A percentile compares a stretch with the other conserved stretches of the same genome.
Conservation (phyloP, 2,113 vertebrate species). For the Scartelaos histophorus region DNA sequence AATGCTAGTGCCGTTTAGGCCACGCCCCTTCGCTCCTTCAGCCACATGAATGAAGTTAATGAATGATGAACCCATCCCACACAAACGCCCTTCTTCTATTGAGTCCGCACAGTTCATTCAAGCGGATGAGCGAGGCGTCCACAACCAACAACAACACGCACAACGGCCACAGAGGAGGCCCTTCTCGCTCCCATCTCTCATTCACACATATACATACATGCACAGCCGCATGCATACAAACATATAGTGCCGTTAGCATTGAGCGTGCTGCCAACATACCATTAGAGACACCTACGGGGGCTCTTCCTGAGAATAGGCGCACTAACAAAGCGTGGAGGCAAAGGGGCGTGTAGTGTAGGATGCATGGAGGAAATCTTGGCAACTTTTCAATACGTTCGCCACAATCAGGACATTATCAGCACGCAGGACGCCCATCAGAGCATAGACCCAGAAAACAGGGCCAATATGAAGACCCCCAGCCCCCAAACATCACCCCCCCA, state of each 20-base stretch:
- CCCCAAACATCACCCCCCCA: conserved; percentile 24
- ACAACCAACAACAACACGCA: conserved; percentile 73
- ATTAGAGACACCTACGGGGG: conserved; percentile 68
- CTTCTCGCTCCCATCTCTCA: conserved; percentile 58
- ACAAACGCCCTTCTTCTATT: conserved; percentile 70
- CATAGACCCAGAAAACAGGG: conserved; percentile 59
- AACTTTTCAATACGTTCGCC: conserved; percentile 61
- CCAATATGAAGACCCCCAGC: conserved; percentile 51
- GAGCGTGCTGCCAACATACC: conserved; percentile 63
- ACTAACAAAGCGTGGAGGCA: conserved; percentile 64
- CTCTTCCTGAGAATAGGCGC: conserved; percentile 73
- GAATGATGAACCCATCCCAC: conserved; percentile 73
- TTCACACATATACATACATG: conserved; percentile 60
- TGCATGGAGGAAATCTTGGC: conserved; percentile 66
- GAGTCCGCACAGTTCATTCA: conserved; percentile 70
- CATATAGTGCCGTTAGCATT: conserved; percentile 58
- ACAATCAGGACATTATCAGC: conserved; percentile 68
- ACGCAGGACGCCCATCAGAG: conserved; percentile 53
- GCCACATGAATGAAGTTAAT: conserved; percentile 71
- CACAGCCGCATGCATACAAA: conserved; percentile 56
- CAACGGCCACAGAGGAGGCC: conserved; percentile 71
- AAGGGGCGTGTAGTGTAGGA: conserved; percentile 56
- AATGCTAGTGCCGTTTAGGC: conserved; percentile 50
- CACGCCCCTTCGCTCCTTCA: conserved; percentile 63
- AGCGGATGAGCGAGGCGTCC: conserved; percentile 73